phyloP scores from a whole-genome alignment of 2,888 invertebrate species.

The Halocaridina rubra region DNA sequence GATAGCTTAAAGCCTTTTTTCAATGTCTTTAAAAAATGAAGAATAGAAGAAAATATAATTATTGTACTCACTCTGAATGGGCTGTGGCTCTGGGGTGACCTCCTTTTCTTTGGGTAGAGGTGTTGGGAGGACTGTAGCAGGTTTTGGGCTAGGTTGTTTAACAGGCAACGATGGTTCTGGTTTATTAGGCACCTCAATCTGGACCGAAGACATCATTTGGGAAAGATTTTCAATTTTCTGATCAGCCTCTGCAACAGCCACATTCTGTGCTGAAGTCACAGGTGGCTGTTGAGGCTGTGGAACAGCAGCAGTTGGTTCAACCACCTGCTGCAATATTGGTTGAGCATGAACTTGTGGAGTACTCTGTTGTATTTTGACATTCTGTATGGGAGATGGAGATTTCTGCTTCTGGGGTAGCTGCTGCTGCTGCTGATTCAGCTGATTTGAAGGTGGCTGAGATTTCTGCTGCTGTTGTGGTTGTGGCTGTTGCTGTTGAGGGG shows the following conservation, averaged over 20 bases:
- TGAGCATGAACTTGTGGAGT: neutral
- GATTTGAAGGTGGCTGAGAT: neutral
- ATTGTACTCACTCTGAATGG: conserved; percentile 28
- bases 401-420: conserved; percentile 13
- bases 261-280: neutral
- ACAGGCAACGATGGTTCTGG: conserved; percentile 29
- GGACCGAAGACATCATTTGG: neutral
- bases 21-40: too few species aligned
- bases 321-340: neutral
- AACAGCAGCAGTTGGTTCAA: too few species aligned
- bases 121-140: neutral
- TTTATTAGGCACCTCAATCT: conserved; percentile 12
- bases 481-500: neutral
- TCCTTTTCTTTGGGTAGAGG: conserved; percentile 27
- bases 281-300: neutral
- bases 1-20: too few species aligned
- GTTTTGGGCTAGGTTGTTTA: conserved; percentile 29
- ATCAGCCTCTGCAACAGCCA: neutral
- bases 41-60: neutral
- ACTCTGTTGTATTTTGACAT: neutral
- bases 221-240: neutral
- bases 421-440: neutral
- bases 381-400: neutral
- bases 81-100: conserved; percentile 19
- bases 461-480: neutral